Conservation (phyloP, 2,113 vertebrate species). For the Cairina moschata region DNA sequence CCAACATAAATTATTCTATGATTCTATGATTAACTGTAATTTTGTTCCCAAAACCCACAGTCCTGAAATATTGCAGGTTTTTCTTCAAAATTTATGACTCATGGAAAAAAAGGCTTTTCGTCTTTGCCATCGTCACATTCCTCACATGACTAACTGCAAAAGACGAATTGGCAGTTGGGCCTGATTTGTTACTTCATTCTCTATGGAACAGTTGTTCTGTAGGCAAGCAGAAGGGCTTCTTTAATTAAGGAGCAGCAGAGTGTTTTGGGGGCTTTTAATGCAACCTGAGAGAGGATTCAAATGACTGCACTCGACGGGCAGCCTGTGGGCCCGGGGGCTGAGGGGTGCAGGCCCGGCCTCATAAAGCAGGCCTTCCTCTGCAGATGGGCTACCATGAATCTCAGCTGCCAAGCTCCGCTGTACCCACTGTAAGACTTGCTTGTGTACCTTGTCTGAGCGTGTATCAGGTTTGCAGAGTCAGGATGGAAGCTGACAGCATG, state of each 20-base stretch:
- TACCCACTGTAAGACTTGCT: neutral
- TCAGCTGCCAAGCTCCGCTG: neutral
- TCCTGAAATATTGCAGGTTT: constrained; percentile 46
- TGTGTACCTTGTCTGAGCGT: too few species aligned
- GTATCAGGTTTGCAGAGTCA: neutral
- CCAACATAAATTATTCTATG: constrained; percentile 1
- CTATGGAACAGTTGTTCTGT: neutral
- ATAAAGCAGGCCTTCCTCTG: fast-evolving
- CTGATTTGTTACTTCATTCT: constrained; percentile 26
- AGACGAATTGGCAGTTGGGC: neutral
- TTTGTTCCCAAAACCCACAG: constrained; percentile 13
- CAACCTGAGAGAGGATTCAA: neutral
- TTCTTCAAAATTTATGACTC: constrained; percentile 49
- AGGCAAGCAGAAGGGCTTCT: neutral
- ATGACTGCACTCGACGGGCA: neutral
- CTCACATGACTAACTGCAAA: constrained; percentile 19
- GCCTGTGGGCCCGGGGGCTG: fast-evolving
- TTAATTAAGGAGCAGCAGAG: neutral
- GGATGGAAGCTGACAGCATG: neutral
- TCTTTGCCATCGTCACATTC: neutral
- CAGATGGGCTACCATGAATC: neutral
- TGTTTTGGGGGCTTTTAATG: neutral
- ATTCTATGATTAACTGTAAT: constrained; percentile 38
- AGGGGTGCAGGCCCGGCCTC: neutral
- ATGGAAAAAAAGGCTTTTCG: constrained; percentile 18